A percentile compares a stretch with the other conserved stretches of the same genome.
These are phyloP conservation scores for Drosophila pseudoobscura DNA, from an alignment of 1,140 invertebrate species.

Conservation along the genomic window DNA sequence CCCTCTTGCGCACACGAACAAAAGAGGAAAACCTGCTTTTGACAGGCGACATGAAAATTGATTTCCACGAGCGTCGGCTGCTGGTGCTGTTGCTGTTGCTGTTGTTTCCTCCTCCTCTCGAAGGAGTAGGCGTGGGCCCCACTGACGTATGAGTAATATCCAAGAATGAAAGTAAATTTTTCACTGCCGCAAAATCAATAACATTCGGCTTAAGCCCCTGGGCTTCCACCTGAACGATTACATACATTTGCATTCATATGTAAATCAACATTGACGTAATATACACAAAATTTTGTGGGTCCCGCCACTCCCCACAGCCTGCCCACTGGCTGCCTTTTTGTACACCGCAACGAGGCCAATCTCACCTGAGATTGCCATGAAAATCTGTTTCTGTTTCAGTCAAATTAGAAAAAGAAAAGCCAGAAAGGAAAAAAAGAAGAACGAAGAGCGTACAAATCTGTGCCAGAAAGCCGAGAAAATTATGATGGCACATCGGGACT, in stretches of 20 bases:
- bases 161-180: conserved; percentile 42
- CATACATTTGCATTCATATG: conserved; percentile 66
- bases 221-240: conserved; percentile 26
- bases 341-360: conserved; percentile 62
- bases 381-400: conserved; percentile 53
- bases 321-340: conserved; percentile 19
- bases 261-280: conserved; percentile 64
- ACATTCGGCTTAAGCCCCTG: conserved; percentile 22
- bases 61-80: conserved; percentile 53
- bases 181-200: conserved; percentile 63
- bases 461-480: conserved; percentile 73
- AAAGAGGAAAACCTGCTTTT: conserved; percentile 61
- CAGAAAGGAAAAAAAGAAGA: background rate
- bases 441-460: conserved; percentile 49
- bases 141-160: conserved; percentile 68
- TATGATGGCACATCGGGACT: conserved; percentile 72
- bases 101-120: background rate
- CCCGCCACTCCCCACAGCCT: background rate
- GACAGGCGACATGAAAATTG: conserved; percentile 74
- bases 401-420: conserved; percentile 44
- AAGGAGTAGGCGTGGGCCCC: conserved; percentile 7
- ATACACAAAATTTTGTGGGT: conserved; percentile 5
- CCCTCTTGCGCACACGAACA: conserved; percentile 14
- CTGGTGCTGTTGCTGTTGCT: conserved; percentile 15
- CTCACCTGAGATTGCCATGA: conserved; percentile 73